Evolutionary conservation across 2,797 vertebrate genomes (phyloP).

Genomic region (Lophius americanus): DNA sequence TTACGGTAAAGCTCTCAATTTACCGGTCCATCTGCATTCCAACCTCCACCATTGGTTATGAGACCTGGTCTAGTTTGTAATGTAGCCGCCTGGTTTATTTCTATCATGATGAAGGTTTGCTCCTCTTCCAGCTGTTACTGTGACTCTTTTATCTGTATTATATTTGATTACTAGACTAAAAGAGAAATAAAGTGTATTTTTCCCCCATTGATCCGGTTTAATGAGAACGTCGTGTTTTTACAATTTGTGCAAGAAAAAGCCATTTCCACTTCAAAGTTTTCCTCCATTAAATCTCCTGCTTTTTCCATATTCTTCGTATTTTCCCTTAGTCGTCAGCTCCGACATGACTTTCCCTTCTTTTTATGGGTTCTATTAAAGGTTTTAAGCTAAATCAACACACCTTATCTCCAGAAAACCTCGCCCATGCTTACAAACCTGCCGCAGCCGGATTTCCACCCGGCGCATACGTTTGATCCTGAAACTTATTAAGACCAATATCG

Average conservation of each 20-base stretch:
- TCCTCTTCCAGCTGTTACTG: no score
- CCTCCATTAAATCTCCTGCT: conserved; percentile 16
- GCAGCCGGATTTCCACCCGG: no score
- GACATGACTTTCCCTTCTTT: neutral
- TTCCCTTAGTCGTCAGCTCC: neutral
- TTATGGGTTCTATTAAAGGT: neutral
- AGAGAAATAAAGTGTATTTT: neutral
- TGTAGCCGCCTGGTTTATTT: no score
- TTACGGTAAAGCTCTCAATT: no score
- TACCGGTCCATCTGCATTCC: no score
- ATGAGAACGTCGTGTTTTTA: neutral
- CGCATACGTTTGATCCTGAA: conserved; percentile 32
- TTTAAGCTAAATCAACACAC: conserved; percentile 13
- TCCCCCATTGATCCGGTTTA: neutral
- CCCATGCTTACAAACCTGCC: no score
- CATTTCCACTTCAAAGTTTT: conserved; percentile 8
- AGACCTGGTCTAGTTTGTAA: no score
- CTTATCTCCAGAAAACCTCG: conserved; percentile 1
- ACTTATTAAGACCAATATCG: conserved; percentile 37
- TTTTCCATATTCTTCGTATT: neutral
- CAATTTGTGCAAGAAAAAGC: neutral
- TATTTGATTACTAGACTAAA: no score
- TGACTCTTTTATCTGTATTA: no score
- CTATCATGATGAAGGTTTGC: no score
- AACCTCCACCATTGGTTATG: no score